Base-by-base conservation (phyloP, 2,888 invertebrate genomes). In the Drosophila sordidapex region DNA sequence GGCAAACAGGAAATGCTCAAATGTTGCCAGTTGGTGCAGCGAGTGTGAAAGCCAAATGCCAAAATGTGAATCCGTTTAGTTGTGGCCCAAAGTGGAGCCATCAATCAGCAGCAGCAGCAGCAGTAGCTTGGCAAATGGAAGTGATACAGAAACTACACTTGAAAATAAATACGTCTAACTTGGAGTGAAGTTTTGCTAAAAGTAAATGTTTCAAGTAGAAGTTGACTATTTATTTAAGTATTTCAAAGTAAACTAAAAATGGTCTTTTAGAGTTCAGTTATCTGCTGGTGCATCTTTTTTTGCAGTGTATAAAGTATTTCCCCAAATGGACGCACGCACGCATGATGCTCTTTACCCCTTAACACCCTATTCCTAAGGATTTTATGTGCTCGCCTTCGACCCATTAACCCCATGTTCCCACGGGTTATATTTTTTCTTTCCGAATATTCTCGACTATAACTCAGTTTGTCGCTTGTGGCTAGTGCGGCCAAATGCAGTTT, bases 1-100 rank as follows among this genome's bases (percentile, higher is more conserved):
- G 43, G 21, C 63, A 56, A 35, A 25, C 70, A 56, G 57, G 59
- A 61, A 59, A 59, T 54, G 68, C 65, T 48, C 38, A 56, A 29
- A 13, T 38, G 4, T 27, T 27, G 46, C 29, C 18, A n/a, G 56
- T 21, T 21, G 15, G n/a, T 21, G 54, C 40, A 38, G 46, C 15
- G 48, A 56, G 65, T 70, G 80, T 52, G 64, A 77, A 46, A 56
- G 35, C 60, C 51, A 63, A 80, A 63, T 66, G 69, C 21, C 63
- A 51, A 63, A 77, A 60, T 68, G 73, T 25, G 74, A 74, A 75
- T 83, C 73, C 78, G 71, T 81, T 87, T 89, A 77, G 87, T 71
- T 69, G 46, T 8, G 77, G 70, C 40, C 59, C 82, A 87, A 83
- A 89, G 84, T 83, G 74, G 49, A 68, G 68, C 74, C 84, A 87